phyloP scores from a whole-genome alignment of 2,797 vertebrate genomes.

The Harpagifer antarcticus region DNA sequence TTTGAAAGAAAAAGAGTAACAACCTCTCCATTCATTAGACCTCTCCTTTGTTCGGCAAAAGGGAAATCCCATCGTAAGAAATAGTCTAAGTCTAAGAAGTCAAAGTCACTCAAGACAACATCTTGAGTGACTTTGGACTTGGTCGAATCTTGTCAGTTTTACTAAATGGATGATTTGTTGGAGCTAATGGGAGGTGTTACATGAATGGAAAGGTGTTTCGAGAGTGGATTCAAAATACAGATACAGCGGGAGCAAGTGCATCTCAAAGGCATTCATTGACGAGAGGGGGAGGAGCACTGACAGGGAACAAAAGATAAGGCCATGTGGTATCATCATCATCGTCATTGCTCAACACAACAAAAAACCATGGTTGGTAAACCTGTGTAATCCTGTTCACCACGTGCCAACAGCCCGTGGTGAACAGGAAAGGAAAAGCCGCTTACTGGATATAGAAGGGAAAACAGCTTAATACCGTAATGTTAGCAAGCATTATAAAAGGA shows the following conservation, averaged over 20 bases:
- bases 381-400: slow-evolving; percentile 11
- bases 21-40: slow-evolving; percentile 61
- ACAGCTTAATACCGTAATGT: background rate
- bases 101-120: too few relatives aligned
- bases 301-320: slow-evolving; percentile 67
- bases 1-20: slow-evolving; percentile 41
- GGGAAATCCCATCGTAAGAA: slow-evolving; percentile 5
- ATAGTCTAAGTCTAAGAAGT: background rate
- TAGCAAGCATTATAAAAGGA: slow-evolving; percentile 31
- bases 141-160: background rate
- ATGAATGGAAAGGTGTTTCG: slow-evolving; percentile 65
- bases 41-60: slow-evolving; percentile 29
- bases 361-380: slow-evolving; percentile 1
- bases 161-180: background rate
- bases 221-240: slow-evolving; percentile 31
- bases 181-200: slow-evolving; percentile 18
- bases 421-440: slow-evolving; percentile 8
- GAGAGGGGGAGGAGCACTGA: slow-evolving; percentile 59
- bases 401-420: slow-evolving; percentile 7
- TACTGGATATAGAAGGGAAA: background rate
- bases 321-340: slow-evolving; percentile 81
- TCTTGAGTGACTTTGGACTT: background rate
- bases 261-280: slow-evolving; percentile 67
- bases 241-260: slow-evolving; percentile 64
- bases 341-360: slow-evolving; percentile 36